Evolutionary conservation across 1,140 invertebrate genomes (phyloP), one percentile per base, ranked within the genome.

Genomic region (Pseudomyrmex sp.): DNA sequence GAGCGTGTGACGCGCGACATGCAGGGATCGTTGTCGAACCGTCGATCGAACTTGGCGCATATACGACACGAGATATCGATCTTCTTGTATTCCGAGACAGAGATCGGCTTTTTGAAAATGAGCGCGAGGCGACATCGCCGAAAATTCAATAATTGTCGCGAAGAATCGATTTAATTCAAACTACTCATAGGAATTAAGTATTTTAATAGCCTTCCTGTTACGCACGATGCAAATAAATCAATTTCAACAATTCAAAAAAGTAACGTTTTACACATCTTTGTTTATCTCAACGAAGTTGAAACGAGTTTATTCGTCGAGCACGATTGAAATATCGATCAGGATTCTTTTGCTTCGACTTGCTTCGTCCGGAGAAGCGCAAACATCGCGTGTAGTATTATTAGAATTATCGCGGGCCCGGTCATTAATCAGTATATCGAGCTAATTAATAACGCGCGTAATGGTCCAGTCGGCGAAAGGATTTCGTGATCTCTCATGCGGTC

Each of bases 1-100:
- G 84, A 44, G 46, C 63, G 59, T 70, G 85, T 70, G 85, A 86
- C 77, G 75, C 69, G 85, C 65, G 77, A 73, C 76, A 85, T 52
- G 58, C 54, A 18, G 44, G 7, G 44, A 72, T 80, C 72, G 61
- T 80, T 70, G 66, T 72, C 76, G 54, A 61, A 72, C 69, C 54
- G 44, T 58, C 65, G 54, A 48, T 35, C 44, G 68, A 35, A 18
- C 10, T 18, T 35, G 26, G 52, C 13, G 35, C 52, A 7, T 52
- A 7, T 69, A 18, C 35, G 0, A 35, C 5, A 63, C 73, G 46
- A 58, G 65, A 35, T 15, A 26, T 46, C 44, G 76, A 79, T 70
- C 65, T 8, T 12, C 58, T 23, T 61, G 4, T 20, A 12, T 23
- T 12, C 8, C 50, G 20, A 20, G 15, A 66, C 23, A 20, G 20